Evolutionary conservation across 1,140 invertebrate species (phyloP), one percentile per base, ranked within the genome.

Genomic region (Drosophila repletoides): DNA sequence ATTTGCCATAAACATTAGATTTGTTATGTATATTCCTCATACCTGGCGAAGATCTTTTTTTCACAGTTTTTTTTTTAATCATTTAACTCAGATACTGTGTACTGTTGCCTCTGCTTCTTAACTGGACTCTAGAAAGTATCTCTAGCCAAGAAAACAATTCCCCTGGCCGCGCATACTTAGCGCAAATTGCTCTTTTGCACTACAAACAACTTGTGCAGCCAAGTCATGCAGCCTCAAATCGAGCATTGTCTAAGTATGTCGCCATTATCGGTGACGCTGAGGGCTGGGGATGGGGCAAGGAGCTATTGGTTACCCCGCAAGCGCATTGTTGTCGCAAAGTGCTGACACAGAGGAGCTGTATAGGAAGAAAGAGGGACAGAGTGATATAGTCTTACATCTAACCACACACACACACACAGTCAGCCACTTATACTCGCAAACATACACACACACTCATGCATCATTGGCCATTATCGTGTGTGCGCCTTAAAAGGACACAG

Each of bases 391-490:
- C 40, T 36, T 36, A 48, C 10, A 21, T 6, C 21, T 24, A 53
- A 28, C 33, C 12, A 26, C 12, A 43, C 19, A 28, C 10, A 58
- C 2, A 26, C 9, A 21, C 0, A 28, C 4, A 51, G 5, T 24
- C 2, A 45, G 4, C 7, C 2, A 33, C 10, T n/a, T 1, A n/a
- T 10, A 33, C 3, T 19, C n/a, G 3, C 5, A 9, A 9, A 3
- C 22, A 12, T 14, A 3, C 2, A 17, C 38, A 55, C 52, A 38
- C 52, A 43, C 36, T 51, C 55, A 79, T 81, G 72, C 76, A 81
- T 81, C 76, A 81, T 72, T 81, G 77, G 68, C 77, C 73, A 81
- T 81, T 81, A 83, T 83, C 77, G 77, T 73, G 69, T 73, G 69
- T 66, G 73, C 64, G 69, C 51, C 77, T 83, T 83, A 84, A 83